Conservation (phyloP, 2,797 vertebrate species). For the Podargus strigoides region DNA sequence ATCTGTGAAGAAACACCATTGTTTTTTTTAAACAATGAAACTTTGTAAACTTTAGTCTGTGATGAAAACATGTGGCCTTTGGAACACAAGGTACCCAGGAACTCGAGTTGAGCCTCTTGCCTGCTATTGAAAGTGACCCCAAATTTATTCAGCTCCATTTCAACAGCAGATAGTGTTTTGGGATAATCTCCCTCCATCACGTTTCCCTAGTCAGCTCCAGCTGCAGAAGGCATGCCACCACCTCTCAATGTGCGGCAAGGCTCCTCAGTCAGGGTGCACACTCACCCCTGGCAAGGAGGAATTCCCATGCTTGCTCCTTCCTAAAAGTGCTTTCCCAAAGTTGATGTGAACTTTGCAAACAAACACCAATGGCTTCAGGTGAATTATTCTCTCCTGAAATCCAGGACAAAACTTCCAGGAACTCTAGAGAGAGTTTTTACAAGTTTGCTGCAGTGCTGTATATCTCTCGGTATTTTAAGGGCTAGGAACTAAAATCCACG, state of each 20-base stretch:
- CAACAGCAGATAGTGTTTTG: not conserved
- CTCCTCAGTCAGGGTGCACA: not conserved
- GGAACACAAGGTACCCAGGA: not conserved
- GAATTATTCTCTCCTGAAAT: not conserved
- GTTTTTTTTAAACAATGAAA: not conserved
- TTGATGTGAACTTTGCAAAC: not conserved
- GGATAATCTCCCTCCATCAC: not conserved
- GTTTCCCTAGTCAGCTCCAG: not conserved
- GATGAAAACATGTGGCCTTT: not conserved
- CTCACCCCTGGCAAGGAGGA: not conserved
- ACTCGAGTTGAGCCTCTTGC: not conserved
- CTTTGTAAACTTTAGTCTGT: not conserved
- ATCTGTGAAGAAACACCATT: not conserved
- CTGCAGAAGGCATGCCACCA: not conserved
- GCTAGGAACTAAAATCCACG: not conserved
- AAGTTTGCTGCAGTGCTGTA: too few species aligned
- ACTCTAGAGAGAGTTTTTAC: not conserved
- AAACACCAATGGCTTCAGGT: not conserved
- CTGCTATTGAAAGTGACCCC: not conserved
- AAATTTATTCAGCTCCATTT: not conserved
- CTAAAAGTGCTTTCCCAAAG: accelerated
- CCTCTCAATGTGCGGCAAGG: accelerated
- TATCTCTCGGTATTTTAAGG: not conserved
- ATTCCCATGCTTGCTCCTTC: not conserved
- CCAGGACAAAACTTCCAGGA: not conserved